Base-by-base conservation (phyloP, 1,140 invertebrate genomes). In the Lithobius niger region DNA sequence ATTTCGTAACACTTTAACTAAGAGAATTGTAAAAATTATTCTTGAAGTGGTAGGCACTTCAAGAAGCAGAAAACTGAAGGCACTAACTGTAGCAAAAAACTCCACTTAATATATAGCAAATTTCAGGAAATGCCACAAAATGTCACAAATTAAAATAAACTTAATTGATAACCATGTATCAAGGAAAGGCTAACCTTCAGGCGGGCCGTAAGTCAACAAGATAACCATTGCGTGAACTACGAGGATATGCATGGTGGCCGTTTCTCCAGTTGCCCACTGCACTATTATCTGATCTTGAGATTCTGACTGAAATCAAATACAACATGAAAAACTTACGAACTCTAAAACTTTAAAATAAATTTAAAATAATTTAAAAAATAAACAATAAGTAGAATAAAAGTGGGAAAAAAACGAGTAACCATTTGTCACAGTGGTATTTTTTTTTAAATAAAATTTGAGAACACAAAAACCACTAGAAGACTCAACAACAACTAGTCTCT, bases 151-250 rank as follows among this genome's bases (percentile, higher is more conserved):
- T n/a, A 36, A 36, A 36, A 36, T 36, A 10, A 36, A 36, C 10
- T 36, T n/a, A 36, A 36, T 36, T 10, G 31, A 36, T 36, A 10
- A 36, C n/a, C 31, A 36, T 36, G 31, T 10, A 36, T 10, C 10
- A 36, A 36, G n/a, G 31, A 36, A 10, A 36, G 31, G n/a, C 58
- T 58, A 59, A 69, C 69, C 64, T 47, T 63, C 58, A 42, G 68
- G 67, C 19, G 65, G 63, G 25, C 73, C 68, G 60, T 70, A 88
- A 1, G 89, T 92, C 0, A 97, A 69, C 0, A 96, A 71, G 62
- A 96, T 93, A n/a, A 96, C 84, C 70, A 94, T 89, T 1, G 92
- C 89, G 66, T 97, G 91, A 27, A 96, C 87, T 0, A 95, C 82
- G 3, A 93, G 71, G 56, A 92, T 83, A 65, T 93, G 86, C 68